Conservation (phyloP, 2,888 invertebrate genomes). For the Stenotaenia linearis region DNA sequence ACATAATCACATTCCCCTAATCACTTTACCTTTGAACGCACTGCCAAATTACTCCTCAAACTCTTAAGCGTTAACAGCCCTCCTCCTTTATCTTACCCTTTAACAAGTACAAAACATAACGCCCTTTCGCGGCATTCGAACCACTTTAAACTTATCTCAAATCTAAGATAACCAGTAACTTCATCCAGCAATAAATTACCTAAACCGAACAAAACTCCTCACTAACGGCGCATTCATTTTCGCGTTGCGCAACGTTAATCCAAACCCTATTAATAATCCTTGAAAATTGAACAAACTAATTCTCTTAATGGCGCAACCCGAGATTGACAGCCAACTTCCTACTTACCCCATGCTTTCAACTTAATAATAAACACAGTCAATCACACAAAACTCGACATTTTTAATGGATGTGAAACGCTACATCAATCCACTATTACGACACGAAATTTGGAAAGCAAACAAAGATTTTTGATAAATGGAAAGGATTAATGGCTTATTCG, state of each 20-base stretch:
- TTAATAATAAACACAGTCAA: not conserved
- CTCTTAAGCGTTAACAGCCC: no score
- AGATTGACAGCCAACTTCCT: not conserved
- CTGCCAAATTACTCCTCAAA: no score
- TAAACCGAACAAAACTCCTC: no score
- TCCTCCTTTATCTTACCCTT: no score
- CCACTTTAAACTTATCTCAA: no score
- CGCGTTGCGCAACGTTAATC: no score
- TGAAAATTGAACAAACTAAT: not conserved
- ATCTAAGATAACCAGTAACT: no score
- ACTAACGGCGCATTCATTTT: not conserved
- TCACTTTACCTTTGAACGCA: no score
- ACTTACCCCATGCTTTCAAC: not conserved
- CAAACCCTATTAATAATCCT: not conserved
- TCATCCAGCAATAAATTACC: no score
- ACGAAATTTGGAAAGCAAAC: not conserved
- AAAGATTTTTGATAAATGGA: not conserved
- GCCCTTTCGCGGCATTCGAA: no score
- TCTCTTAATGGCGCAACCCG: not conserved
- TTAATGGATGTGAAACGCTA: not conserved
- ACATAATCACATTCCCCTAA: no score
- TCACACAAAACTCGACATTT: not conserved
- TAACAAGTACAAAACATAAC: no score
- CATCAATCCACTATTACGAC: not conserved
- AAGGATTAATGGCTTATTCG: not conserved